Base-by-base conservation (phyloP, 2,797 vertebrate genomes). In the Pelobates cultripes region DNA sequence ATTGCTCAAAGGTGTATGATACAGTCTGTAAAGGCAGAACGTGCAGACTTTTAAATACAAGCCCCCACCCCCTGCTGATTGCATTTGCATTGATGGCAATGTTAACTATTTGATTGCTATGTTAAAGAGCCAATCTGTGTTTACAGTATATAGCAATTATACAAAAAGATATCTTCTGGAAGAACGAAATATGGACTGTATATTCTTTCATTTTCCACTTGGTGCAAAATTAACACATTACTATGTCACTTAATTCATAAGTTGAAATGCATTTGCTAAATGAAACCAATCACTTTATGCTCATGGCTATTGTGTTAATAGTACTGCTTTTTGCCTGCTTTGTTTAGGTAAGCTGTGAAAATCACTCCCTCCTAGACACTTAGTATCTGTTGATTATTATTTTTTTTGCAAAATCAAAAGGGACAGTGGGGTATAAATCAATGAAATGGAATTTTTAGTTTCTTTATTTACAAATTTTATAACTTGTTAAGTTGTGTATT, bases 271-370 rank as follows among this genome's bases (percentile, higher is more conserved):
- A 51, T 6, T 6, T 51, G 47, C 47, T 51, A 51, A 6, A 10
- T 5, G 47, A 51, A 51, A 6, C 47, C 71, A 74, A 41, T 80
- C 43, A 67, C 47, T 74, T 28, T 57, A 61, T 57, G 40, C 41
- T 41, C 15, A 40, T 40, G 61, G 61, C 3, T 64, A 40, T 64
- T 40, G n/a, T 64, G n/a, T 60, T 60, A 60, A 60, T 60, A 17
- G 78, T 40, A 67, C n/a, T 43, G 71, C 60, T 60, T 60, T 10
- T 1, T 43, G 40, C 77, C 41, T 57, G 66, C 63, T 42, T 74
- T 80, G 71, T 74, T 40, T 80, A n/a, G 43, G 5, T 72, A 45
- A 64, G 60, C 79, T 60, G 72, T 75, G 79, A 70, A 44, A 12
- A 57, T n/a, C 14, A 28, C 47, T 43, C 47, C 43, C 51, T 9